Conservation (phyloP, 2,113 vertebrate genomes). For the Mystacornis crossleyi region DNA sequence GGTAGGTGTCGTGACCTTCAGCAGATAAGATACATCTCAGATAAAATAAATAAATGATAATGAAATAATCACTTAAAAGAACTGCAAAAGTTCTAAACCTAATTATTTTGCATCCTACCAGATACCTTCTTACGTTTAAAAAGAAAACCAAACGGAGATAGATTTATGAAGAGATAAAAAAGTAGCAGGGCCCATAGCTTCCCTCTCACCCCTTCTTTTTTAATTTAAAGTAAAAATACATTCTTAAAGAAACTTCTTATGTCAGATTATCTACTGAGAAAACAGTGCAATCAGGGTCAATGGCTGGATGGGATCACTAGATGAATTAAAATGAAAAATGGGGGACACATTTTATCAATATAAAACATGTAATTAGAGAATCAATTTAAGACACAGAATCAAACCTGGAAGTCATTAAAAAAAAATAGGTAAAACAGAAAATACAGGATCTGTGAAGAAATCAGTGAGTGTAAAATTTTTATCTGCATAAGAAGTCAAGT, state of each 20-base stretch:
- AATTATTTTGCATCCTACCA: neutral
- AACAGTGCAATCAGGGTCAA: neutral
- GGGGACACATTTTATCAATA: neutral
- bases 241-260: neutral
- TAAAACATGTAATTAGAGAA: neutral
- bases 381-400: neutral
- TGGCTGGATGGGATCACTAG: neutral
- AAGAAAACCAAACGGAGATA: neutral
- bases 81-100: neutral
- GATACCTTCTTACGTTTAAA: neutral
- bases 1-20: neutral
- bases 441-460: neutral
- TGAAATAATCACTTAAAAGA: neutral
- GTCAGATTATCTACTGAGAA: neutral
- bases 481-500: neutral
- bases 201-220: rapidly evolving
- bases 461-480: neutral
- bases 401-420: neutral
- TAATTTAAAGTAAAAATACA: neutral
- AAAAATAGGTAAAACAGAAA: neutral
- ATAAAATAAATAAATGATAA: neutral
- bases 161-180: neutral
- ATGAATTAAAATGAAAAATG: neutral
- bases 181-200: neutral
- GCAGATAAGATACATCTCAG: neutral